Base-by-base conservation (phyloP, 35 echinoderm and acorn worm genomes). In the Lytechinus variegatus region DNA sequence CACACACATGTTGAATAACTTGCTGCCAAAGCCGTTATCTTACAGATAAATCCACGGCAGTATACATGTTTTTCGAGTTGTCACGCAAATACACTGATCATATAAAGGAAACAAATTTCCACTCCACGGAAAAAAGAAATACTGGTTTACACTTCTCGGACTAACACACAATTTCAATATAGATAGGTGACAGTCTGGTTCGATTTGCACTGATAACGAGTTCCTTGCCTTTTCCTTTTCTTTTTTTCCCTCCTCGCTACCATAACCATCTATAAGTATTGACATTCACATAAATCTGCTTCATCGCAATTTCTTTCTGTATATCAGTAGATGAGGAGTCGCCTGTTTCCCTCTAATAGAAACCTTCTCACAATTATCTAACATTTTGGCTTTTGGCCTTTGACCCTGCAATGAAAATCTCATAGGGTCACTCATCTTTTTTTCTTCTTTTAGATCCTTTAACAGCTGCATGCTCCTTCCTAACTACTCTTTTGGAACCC, bases 1-100 rank as follows among this genome's bases (percentile, higher is more conserved):
- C 88, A 90, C 88, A 90, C 88, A 90, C 88, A 90, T 28, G 33
- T 90, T 90, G 88, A 90, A 90, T 90, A 90, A 54, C 52, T 90
- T 90, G 28, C 52, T 90, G 52, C 52, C 88, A 52, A 14, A 52
- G 52, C 52, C 88, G 14, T 53, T 29, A 89, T 90, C 29, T 52
- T 29, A 52, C 29, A 90, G 52, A 54, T 90, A 52, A 90, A 52
- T 54, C 9, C 88, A 33, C 16, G 66, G 66, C 66, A 79, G 66
- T 79, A 79, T 79, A 79, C 66, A 79, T 79, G 33, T 44, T 44
- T 44, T n/a, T n/a, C n/a, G 88, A 52, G 87, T 9, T 27, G 33
- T 52, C 24, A 52, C 88, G 28, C 52, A 90, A 44, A 54, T 9
- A 44, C n/a, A 12, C 28, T 33, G 52, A 52, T 33, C 29, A 90